phyloP scores from a whole-genome alignment of 2,888 invertebrate species.

The Blastobasis adustella region DNA sequence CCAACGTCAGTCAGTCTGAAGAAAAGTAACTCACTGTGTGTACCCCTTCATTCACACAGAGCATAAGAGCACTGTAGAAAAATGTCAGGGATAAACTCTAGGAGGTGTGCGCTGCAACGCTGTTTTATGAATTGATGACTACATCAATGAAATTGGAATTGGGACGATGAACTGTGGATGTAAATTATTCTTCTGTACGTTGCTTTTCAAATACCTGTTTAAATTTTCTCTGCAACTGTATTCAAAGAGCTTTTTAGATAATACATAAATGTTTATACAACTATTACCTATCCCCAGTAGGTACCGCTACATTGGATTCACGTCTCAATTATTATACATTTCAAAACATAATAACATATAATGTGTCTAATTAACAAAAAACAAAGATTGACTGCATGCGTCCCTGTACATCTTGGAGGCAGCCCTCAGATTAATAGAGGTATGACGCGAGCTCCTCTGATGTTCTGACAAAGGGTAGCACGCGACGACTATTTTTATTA shows the following conservation, averaged over 20 bases:
- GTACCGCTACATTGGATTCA: too few species aligned
- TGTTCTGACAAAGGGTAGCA: conserved; percentile 68
- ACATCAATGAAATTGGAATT: too few species aligned
- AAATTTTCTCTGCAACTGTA: too few species aligned
- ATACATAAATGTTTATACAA: too few species aligned
- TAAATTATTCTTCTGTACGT: too few species aligned
- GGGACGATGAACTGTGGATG: too few species aligned
- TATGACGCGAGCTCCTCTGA: conserved; percentile 60
- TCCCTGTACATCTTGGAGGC: conserved; percentile 60
- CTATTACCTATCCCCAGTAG: too few species aligned
- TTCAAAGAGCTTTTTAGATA: too few species aligned
- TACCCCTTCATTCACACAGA: conserved; percentile 57
- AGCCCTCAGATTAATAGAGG: conserved; percentile 58
- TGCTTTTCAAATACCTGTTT: too few species aligned
- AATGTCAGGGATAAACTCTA: neutral
- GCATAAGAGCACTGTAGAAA: conserved; percentile 44
- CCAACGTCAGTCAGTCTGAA: conserved; percentile 30
- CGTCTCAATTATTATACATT: too few species aligned
- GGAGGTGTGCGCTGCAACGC: too few species aligned
- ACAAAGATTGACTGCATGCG: conserved; percentile 27
- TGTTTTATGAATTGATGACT: too few species aligned
- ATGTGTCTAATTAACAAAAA: neutral
- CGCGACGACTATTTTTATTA: conserved; percentile 73
- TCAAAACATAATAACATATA: neutral
- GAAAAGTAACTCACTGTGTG: conserved; percentile 47